phyloP scores from a whole-genome alignment of 2,797 vertebrate genomes.

The Distichodus sexfasciatus region DNA sequence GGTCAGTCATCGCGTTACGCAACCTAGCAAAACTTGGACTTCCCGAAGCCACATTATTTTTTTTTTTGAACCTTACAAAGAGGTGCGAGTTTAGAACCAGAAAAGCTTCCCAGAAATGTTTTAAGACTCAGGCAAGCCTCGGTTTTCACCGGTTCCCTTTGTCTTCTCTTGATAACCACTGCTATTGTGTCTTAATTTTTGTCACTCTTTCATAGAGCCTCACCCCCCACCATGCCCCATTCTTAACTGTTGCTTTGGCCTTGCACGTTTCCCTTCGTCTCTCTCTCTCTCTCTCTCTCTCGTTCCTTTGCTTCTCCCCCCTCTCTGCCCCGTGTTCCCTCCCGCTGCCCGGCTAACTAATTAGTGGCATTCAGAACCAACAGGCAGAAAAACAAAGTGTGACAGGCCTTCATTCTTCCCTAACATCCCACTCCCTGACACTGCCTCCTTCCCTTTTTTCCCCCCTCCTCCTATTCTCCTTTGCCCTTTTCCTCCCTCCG shows the following conservation, averaged over 20 bases:
- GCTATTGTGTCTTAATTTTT: conserved; percentile 7
- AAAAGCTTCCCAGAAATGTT: too few relatives aligned
- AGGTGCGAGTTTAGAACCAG: too few relatives aligned
- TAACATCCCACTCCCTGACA: conserved; percentile 63
- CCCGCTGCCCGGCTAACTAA: conserved; percentile 72
- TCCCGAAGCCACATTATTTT: too few relatives aligned
- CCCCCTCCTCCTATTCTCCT: neutral
- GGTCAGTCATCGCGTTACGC: too few relatives aligned
- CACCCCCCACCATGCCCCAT: neutral
- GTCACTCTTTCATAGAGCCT: conserved; percentile 11
- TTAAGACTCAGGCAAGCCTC: too few relatives aligned
- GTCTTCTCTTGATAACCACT: too few relatives aligned
- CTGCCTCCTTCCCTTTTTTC: conserved; percentile 38
- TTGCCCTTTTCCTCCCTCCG: neutral
- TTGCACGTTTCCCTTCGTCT: neutral
- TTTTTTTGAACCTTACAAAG: too few relatives aligned
- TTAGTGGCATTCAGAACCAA: conserved; percentile 83
- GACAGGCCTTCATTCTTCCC: conserved; percentile 76
- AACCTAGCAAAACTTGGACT: too few relatives aligned
- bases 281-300: conserved; percentile 46
- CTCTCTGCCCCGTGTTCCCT: conserved; percentile 49
- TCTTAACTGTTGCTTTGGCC: conserved; percentile 15
- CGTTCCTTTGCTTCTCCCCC: conserved; percentile 39
- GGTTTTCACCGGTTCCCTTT: too few relatives aligned
- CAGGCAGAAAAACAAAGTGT: conserved; percentile 80